Percentiles rank a stretch among this genome's conserved stretches.
Conservation (phyloP, 2,797 vertebrate genomes). For the Trachurus trachurus region DNA sequence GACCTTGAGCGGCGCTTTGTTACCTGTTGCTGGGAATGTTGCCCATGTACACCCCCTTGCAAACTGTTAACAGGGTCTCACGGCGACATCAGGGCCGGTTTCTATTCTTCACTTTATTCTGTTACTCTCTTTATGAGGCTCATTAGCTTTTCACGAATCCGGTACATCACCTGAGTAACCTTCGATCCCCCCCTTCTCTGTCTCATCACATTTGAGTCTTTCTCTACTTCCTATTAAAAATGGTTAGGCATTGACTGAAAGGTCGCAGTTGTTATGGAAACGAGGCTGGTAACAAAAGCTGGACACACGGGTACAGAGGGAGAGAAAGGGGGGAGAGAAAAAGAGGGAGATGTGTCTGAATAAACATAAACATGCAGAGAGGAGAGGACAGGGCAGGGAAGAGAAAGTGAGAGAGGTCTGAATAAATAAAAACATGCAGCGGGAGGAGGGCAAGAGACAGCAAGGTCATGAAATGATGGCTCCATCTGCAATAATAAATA, state of each 20-base stretch:
- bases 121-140: slow-evolving; percentile 11
- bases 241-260: slow-evolving; percentile 77
- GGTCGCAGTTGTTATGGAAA: slow-evolving; percentile 90
- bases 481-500: slow-evolving; percentile 79
- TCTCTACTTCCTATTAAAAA: slow-evolving; percentile 77
- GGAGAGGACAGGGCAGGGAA: slow-evolving; percentile 58
- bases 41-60: background rate
- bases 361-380: slow-evolving; percentile 79
- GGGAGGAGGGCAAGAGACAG: slow-evolving; percentile 54
- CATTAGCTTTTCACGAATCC: slow-evolving; percentile 8
- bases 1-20: slow-evolving; percentile 42
- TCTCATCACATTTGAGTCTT: slow-evolving; percentile 61
- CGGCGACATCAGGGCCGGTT: slow-evolving; percentile 6
- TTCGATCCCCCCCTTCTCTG: slow-evolving; percentile 9
- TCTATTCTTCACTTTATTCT: background rate
- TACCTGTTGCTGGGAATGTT: slow-evolving; percentile 55
- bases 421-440: slow-evolving; percentile 75
- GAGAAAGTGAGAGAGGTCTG: slow-evolving; percentile 64
- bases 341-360: slow-evolving; percentile 71
- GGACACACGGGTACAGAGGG: slow-evolving; percentile 76
- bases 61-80: slow-evolving; percentile 2
- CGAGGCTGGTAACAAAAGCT: slow-evolving; percentile 86
- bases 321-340: slow-evolving; percentile 37
- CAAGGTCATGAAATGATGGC: slow-evolving; percentile 71
- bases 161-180: slow-evolving; percentile 42